Evolutionary conservation across 2,888 invertebrate genomes (phyloP).

Genomic region (Zaprionus obscuricornis): DNA sequence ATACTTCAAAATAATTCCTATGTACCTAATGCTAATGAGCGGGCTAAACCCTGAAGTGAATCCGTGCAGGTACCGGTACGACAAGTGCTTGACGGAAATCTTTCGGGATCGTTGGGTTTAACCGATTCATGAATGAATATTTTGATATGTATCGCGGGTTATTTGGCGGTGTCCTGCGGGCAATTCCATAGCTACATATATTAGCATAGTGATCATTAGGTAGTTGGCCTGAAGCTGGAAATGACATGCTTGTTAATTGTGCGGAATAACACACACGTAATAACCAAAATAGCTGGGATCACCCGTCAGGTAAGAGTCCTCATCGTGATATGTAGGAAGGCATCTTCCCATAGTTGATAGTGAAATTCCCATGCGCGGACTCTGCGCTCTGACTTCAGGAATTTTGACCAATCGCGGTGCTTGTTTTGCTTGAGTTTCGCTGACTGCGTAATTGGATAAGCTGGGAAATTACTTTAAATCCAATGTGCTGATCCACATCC

Average conservation of each 20-base stretch:
- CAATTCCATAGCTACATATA: constrained; percentile 53
- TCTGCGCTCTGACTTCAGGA: not conserved
- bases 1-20: constrained; percentile 16
- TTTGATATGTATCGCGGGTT: constrained; percentile 40
- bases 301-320: constrained; percentile 52
- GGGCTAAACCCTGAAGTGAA: constrained; percentile 36
- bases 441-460: constrained; percentile 82
- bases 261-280: constrained; percentile 75
- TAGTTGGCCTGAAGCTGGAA: constrained; percentile 35
- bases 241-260: constrained; percentile 53
- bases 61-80: constrained; percentile 49
- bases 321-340: constrained; percentile 13
- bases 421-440: constrained; percentile 67
- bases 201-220: constrained; percentile 60
- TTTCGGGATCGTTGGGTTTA: constrained; percentile 35
- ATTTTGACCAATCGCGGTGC: constrained; percentile 42
- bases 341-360: constrained; percentile 1
- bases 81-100: constrained; percentile 63
- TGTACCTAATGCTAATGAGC: constrained; percentile 68
- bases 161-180: constrained; percentile 54
- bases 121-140: constrained; percentile 64
- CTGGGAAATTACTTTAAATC: constrained; percentile 74
- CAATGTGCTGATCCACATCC: constrained; percentile 64
- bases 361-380: constrained; percentile 35
- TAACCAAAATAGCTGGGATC: constrained; percentile 60